A percentile compares a stretch with the other conserved stretches of the same genome.
Conservation (phyloP, 2,113 vertebrate species). For the Notothenia rossii region DNA sequence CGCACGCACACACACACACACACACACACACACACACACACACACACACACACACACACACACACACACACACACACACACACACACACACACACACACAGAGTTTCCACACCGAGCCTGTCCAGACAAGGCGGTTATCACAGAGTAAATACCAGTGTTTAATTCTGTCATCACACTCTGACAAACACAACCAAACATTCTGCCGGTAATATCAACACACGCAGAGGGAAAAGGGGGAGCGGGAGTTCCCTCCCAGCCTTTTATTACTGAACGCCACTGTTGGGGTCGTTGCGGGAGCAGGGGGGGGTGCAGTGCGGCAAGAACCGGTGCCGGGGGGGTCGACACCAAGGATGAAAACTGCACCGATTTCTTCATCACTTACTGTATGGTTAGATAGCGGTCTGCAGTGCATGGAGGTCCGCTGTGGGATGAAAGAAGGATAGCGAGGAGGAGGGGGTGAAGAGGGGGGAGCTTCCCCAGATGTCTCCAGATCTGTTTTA, state of each 20-base stretch:
- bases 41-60: slow-evolving; percentile 1
- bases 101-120: slow-evolving; percentile 54
- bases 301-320: slow-evolving; percentile 13
- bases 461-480: slow-evolving; percentile 48
- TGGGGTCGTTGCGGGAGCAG: slow-evolving; percentile 22
- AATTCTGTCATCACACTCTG: slow-evolving; percentile 74
- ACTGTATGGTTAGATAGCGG: slow-evolving; percentile 34
- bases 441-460: background rate
- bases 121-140: slow-evolving; percentile 72
- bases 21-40: slow-evolving; percentile 11
- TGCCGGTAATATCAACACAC: slow-evolving; percentile 73
- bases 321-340: slow-evolving; percentile 15
- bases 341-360: slow-evolving; percentile 11
- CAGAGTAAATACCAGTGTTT: slow-evolving; percentile 70
- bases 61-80: slow-evolving; percentile 10
- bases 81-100: slow-evolving; percentile 11
- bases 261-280: slow-evolving; percentile 40
- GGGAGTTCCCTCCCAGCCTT: slow-evolving; percentile 54
- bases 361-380: slow-evolving; percentile 20
- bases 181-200: slow-evolving; percentile 78
- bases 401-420: slow-evolving; percentile 55
- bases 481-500: slow-evolving; percentile 38
- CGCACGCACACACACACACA: background rate
- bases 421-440: slow-evolving; percentile 43
- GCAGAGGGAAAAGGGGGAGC: slow-evolving; percentile 7